phyloP scores from a whole-genome alignment of 2,797 vertebrate species.

The Phaenicophaeus curvirostris region DNA sequence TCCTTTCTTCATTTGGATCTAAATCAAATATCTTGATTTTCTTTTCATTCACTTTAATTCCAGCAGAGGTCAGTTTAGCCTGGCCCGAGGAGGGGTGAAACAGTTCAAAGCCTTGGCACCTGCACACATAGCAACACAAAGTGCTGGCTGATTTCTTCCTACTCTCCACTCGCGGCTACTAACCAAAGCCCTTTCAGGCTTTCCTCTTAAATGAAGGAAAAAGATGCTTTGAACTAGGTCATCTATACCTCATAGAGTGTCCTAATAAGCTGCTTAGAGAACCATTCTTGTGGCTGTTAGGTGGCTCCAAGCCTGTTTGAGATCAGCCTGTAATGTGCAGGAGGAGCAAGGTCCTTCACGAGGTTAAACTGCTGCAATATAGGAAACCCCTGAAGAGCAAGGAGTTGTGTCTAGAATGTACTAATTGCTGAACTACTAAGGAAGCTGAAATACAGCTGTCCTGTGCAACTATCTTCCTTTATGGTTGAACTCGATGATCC shows the following conservation, averaged over 20 bases:
- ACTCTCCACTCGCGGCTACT: not conserved
- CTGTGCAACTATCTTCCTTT: not conserved
- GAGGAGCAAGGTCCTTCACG: not conserved
- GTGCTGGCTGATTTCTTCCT: not conserved
- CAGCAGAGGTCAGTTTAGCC: conserved; percentile 21
- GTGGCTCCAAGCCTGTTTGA: not conserved
- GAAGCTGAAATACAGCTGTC: not conserved
- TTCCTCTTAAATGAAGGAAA: not conserved
- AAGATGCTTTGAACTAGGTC: not conserved
- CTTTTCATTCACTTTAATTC: not conserved
- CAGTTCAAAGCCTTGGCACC: not conserved
- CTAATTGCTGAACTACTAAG: not conserved
- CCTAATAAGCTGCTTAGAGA: not conserved
- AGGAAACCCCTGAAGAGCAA: not conserved
- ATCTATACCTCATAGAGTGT: not conserved
- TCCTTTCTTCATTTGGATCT: not conserved
- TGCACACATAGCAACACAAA: not conserved
- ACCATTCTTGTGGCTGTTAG: not conserved
- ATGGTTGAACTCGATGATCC: no score
- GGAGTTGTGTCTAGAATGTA: not conserved
- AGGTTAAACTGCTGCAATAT: not conserved
- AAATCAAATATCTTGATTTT: not conserved
- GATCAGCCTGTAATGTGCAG: not conserved
- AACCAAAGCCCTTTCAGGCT: not conserved
- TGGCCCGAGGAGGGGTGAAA: not conserved